Conservation (phyloP, 2,888 invertebrate species). For the Thera britannica region DNA sequence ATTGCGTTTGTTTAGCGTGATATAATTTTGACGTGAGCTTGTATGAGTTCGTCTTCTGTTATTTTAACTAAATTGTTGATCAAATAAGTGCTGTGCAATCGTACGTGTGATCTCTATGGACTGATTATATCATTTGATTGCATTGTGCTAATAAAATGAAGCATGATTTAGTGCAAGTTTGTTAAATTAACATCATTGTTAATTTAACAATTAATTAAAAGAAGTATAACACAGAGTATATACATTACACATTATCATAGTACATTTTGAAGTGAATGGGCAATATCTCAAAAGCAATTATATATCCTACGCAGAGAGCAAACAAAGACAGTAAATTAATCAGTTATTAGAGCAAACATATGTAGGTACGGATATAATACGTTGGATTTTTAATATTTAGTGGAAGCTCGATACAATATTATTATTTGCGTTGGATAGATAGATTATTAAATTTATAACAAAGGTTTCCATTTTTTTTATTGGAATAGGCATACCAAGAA, state of each 20-base stretch:
- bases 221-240: no score
- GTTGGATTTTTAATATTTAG: background rate
- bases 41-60: slow-evolving; percentile 12
- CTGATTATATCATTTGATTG: slow-evolving; percentile 3
- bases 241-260: no score
- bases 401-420: background rate
- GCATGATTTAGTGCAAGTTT: no score
- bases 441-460: no score
- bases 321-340: background rate
- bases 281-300: background rate
- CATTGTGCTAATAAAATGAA: background rate
- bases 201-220: no score
- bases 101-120: slow-evolving; percentile 11
- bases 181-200: no score
- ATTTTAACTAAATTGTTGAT: slow-evolving; percentile 11
- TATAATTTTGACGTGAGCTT: slow-evolving; percentile 13
- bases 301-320: background rate
- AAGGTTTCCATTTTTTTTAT: no score
- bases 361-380: background rate
- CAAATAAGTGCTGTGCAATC: slow-evolving; percentile 11
- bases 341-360: background rate
- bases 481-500: no score
- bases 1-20: slow-evolving; percentile 27
- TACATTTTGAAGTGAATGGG: no score
- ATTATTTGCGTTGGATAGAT: no score